These are phyloP conservation scores for Tachina fera DNA, from an alignment of 2,888 invertebrate genomes.

Conservation along the genomic window DNA sequence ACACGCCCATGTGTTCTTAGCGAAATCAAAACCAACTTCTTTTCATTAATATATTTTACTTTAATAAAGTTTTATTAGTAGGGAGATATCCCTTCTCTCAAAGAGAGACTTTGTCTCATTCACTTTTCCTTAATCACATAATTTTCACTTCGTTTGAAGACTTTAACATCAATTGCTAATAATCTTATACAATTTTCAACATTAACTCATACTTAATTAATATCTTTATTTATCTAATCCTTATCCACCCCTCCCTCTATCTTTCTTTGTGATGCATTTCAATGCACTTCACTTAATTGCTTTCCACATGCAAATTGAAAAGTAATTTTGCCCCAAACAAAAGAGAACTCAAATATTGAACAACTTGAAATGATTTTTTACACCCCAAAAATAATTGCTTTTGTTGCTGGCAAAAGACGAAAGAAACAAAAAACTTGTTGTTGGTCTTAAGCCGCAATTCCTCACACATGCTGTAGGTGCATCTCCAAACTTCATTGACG, in stretches of 20 bases:
- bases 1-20: too few relatives aligned
- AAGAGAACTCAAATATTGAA: conserved; percentile 17
- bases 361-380: conserved; percentile 48
- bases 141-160: not conserved
- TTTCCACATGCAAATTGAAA: conserved; percentile 54
- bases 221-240: conserved; percentile 13
- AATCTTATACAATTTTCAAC: not conserved
- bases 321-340: conserved; percentile 5
- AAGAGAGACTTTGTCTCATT: too few relatives aligned
- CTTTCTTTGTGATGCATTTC: not conserved
- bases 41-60: too few relatives aligned
- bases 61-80: too few relatives aligned
- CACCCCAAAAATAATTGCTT: conserved; percentile 51
- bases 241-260: not conserved
- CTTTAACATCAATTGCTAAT: not conserved
- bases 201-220: not conserved
- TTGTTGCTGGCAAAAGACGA: conserved; percentile 32
- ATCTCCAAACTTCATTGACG: conserved; percentile 47
- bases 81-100: too few relatives aligned
- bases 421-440: conserved; percentile 9
- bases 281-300: conserved; percentile 30
- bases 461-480: conserved; percentile 48
- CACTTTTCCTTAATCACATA: too few relatives aligned
- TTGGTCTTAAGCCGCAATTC: conserved; percentile 49
- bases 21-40: too few relatives aligned